A percentile compares a stretch with the other conserved stretches of the same genome.
Conservation (phyloP, 1,140 invertebrate genomes). For the Mizuhopecten yessoensis region DNA sequence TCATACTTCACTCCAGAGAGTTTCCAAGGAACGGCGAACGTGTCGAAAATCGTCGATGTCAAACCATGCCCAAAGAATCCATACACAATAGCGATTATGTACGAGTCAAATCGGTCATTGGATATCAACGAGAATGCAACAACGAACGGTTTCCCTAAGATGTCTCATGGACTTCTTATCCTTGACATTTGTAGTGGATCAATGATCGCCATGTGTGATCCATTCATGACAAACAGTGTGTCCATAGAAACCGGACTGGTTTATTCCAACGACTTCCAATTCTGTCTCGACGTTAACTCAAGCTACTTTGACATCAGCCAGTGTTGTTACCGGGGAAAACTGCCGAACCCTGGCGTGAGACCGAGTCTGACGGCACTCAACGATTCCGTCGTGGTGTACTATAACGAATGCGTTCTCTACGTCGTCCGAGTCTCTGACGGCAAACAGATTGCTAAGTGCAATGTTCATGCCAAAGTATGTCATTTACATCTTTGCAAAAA, state of each 20-base stretch:
- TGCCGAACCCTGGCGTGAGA: conserved; percentile 58
- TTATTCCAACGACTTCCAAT: conserved; percentile 72
- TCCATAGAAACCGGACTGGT: conserved; percentile 64
- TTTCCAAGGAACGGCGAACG: conserved; percentile 70
- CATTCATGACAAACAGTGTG: conserved; percentile 69
- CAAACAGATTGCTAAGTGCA: conserved; percentile 73
- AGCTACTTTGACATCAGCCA: conserved; percentile 75
- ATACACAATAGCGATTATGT: conserved; percentile 74
- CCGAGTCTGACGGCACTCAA: conserved; percentile 71
- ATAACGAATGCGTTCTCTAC: conserved; percentile 64
- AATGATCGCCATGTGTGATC: conserved; percentile 73
- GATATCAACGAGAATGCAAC: conserved; percentile 54
- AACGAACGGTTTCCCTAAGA: conserved; percentile 38
- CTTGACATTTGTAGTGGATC: conserved; percentile 74
- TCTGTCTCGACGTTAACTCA: conserved; percentile 77
- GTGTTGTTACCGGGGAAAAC: conserved; percentile 64
- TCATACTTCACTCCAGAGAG: conserved; percentile 73
- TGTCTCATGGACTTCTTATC: conserved; percentile 72
- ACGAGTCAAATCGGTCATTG: conserved; percentile 58
- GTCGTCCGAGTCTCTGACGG: conserved; percentile 73
- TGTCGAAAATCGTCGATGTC: conserved; percentile 73
- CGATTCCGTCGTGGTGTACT: conserved; percentile 75
- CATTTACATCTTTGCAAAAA: conserved; percentile 74
- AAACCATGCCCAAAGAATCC: conserved; percentile 69
- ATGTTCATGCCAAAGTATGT: conserved; percentile 76